phyloP scores from a whole-genome alignment of 2,888 invertebrate species.

The Onthophagus sagittarius region DNA sequence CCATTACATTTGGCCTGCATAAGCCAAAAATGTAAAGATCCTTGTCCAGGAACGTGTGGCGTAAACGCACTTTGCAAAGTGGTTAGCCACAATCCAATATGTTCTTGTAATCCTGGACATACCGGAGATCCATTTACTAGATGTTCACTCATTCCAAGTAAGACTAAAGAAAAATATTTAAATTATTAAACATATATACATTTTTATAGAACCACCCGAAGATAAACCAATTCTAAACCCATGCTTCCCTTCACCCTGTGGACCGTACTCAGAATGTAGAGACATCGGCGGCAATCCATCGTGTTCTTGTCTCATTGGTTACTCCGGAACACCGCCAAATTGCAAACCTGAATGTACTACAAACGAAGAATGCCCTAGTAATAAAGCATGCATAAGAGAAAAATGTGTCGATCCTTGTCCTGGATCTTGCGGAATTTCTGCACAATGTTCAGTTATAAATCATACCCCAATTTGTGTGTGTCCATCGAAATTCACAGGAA shows the following conservation, averaged over 20 bases:
- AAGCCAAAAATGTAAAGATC: conserved; percentile 65
- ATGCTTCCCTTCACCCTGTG: conserved; percentile 48
- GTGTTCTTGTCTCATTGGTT: conserved; percentile 67
- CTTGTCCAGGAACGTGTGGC: conserved; percentile 69
- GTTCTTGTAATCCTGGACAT: conserved; percentile 57
- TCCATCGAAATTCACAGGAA: conserved; percentile 65
- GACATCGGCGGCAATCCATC: conserved; percentile 65
- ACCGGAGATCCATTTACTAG: conserved; percentile 62
- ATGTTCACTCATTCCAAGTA: conserved; percentile 41
- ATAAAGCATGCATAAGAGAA: conserved; percentile 71
- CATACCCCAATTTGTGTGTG: conserved; percentile 75
- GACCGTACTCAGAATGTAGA: conserved; percentile 56
- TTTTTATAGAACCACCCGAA: conserved; percentile 34
- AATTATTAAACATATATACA: not conserved
- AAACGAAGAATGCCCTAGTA: conserved; percentile 71
- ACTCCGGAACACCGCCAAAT: conserved; percentile 63
- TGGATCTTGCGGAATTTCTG: conserved; percentile 71
- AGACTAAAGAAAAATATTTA: conserved; percentile 1
- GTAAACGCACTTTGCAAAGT: conserved; percentile 67
- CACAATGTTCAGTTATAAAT: conserved; percentile 69
- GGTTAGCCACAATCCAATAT: conserved; percentile 67
- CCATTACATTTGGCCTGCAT: conserved; percentile 61
- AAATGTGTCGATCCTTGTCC: conserved; percentile 79
- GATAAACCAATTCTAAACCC: conserved; percentile 35
- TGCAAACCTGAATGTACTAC: conserved; percentile 58